Evolutionary conservation across 2,888 invertebrate species (phyloP), one percentile per base, ranked within the genome.

Genomic region (Leucophora obtusa): DNA sequence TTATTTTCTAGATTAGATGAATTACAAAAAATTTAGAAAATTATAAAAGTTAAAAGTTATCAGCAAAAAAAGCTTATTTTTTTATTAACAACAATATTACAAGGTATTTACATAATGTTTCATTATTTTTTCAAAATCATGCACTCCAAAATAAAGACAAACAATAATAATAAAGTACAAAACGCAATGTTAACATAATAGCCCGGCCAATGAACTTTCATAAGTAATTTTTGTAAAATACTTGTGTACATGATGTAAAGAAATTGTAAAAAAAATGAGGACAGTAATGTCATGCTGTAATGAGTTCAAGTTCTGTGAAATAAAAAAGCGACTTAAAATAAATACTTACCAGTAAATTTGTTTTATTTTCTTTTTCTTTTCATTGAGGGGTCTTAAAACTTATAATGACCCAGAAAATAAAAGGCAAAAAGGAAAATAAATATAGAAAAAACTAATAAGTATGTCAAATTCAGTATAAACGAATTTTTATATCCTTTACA

Each of bases 171-270:
- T 2, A 10, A 14, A 62, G 28, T 28, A 35, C n/a, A 14, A 6
- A 11, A 43, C 21, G 21, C 56, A 14, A 17, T 47, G 18, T 50
- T 58, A 58, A 65, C 58, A 65, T 28, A 24, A 56, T 15, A 47
- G 51, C 18, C 28, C 66, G 58, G 35, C 28, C 66, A 73, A 59
- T 73, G 73, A 72, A 65, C 73, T 65, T 50, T 28, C n/a, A 28
- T 28, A 28, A 28, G 47, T 17, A 14, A 38, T 21, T 33, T 56
- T 35, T 35, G 43, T 68, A 43, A 43, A 51, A 28, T 17, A 51
- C 33, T 28, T 43, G 24, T 35, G 35, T 33, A 33, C 50, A 59
- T 14, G 24, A 38, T 33, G 33, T 33, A 54, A 50, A 51, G 17
- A 43, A 58, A 14, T 21, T 21, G 21, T 8, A 65, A 18, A 60